These are phyloP conservation scores for Drosophila quinaria DNA, from an alignment of 2,888 invertebrate genomes.

Conservation along the genomic window DNA sequence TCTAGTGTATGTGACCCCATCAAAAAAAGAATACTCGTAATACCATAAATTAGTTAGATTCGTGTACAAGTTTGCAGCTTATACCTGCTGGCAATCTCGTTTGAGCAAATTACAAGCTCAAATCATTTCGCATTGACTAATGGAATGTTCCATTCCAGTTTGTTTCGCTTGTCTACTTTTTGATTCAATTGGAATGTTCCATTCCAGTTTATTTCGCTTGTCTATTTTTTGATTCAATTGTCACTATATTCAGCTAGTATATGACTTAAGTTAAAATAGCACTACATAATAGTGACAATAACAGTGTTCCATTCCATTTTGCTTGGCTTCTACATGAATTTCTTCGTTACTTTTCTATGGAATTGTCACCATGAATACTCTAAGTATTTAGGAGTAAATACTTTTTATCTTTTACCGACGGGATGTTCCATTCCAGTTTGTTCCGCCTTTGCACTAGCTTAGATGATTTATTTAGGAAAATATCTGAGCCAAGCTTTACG, in stretches of 20 bases:
- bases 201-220: conserved; percentile 3
- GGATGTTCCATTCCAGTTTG: conserved; percentile 4
- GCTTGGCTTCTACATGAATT: background rate
- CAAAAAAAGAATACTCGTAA: conserved; percentile 33
- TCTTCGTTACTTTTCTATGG: background rate
- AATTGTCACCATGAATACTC: background rate
- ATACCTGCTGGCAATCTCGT: conserved; percentile 14
- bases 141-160: conserved; percentile 6
- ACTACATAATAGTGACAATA: background rate
- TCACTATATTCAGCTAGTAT: background rate
- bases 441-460: background rate
- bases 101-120: conserved; percentile 6
- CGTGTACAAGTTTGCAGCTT: conserved; percentile 12
- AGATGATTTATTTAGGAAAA: too few species aligned
- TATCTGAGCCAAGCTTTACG: too few species aligned
- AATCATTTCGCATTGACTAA: background rate
- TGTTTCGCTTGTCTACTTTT: background rate
- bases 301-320: conserved; percentile 5
- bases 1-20: conserved; percentile 24
- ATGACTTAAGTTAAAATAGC: background rate
- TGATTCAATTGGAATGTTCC: background rate
- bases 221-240: background rate
- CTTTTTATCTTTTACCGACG: background rate
- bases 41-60: conserved; percentile 36
- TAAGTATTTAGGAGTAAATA: too few species aligned